Percentiles rank a stretch among this genome's conserved stretches.
Conservation (phyloP, 1,140 invertebrate species). For the Trichogramma pretiosum region DNA sequence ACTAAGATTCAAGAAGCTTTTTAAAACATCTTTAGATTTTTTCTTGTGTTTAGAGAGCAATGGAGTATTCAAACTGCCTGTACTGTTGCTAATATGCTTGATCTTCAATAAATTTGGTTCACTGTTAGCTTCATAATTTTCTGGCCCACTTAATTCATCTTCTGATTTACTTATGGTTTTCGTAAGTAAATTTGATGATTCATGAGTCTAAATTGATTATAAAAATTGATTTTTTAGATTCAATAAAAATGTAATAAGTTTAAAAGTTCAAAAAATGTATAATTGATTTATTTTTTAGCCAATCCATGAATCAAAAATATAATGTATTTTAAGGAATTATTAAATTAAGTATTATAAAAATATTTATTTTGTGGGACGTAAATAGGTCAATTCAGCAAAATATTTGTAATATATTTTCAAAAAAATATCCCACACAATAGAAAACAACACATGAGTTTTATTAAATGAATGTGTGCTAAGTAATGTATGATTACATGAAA, state of each 20-base stretch:
- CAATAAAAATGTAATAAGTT: too few species aligned
- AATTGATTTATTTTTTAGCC: too few species aligned
- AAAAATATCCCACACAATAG: too few species aligned
- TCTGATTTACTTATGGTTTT: constrained; percentile 41
- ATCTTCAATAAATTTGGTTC: constrained; percentile 30
- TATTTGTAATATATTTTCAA: too few species aligned
- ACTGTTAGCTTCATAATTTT: constrained; percentile 28
- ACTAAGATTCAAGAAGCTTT: constrained; percentile 27
- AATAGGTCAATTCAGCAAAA: too few species aligned
- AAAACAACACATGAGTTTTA: too few species aligned
- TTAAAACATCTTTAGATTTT: constrained; percentile 21
- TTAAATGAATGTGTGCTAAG: too few species aligned
- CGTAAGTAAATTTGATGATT: constrained; percentile 27
- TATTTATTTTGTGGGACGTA: too few species aligned
- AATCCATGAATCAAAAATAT: not conserved
- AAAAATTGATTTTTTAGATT: too few species aligned
- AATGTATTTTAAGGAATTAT: not conserved
- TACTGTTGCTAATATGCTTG: constrained; percentile 38
- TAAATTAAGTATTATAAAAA: not conserved
- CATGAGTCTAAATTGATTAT: constrained; percentile 33
- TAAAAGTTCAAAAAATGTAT: too few species aligned
- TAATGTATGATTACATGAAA: too few species aligned
- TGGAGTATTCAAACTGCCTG: constrained; percentile 32
- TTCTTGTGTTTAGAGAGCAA: constrained; percentile 23
- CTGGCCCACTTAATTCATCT: constrained; percentile 35